These are phyloP conservation scores for Operophtera brumata DNA, from an alignment of 2,888 invertebrate genomes.

Conservation along the genomic window DNA sequence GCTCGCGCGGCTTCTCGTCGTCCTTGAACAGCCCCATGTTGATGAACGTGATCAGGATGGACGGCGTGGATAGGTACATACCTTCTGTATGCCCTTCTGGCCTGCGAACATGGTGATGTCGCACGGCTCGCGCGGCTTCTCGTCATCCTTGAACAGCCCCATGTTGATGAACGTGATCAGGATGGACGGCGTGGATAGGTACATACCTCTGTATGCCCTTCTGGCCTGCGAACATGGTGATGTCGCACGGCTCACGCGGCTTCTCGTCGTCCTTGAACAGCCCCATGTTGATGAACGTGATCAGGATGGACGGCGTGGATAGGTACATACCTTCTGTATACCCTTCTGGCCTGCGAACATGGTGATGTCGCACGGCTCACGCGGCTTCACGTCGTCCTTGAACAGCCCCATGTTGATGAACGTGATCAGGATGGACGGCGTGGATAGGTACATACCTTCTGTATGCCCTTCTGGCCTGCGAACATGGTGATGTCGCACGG, in stretches of 20 bases:
- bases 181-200: constrained; percentile 98
- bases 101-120: constrained; percentile 84
- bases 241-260: constrained; percentile 64
- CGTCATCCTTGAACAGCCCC: constrained; percentile 91
- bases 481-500: constrained; percentile 82
- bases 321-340: constrained; percentile 63
- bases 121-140: constrained; percentile 60
- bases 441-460: too few relatives aligned
- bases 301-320: constrained; percentile 98
- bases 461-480: constrained; percentile 85
- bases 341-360: constrained; percentile 87
- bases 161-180: constrained; percentile 99
- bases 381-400: constrained; percentile 77
- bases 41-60: constrained; percentile 98
- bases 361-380: constrained; percentile 67
- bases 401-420: constrained; percentile 99
- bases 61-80: too few relatives aligned
- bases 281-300: constrained; percentile 99
- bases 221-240: constrained; percentile 86
- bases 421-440: constrained; percentile 97
- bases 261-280: constrained; percentile 85
- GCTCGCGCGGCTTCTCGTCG: constrained; percentile 55
- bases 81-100: constrained; percentile 81
- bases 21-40: constrained; percentile 97
- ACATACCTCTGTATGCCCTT: constrained; percentile 77